Conservation (phyloP, 2,888 invertebrate genomes). For the Anorthoa munda region DNA sequence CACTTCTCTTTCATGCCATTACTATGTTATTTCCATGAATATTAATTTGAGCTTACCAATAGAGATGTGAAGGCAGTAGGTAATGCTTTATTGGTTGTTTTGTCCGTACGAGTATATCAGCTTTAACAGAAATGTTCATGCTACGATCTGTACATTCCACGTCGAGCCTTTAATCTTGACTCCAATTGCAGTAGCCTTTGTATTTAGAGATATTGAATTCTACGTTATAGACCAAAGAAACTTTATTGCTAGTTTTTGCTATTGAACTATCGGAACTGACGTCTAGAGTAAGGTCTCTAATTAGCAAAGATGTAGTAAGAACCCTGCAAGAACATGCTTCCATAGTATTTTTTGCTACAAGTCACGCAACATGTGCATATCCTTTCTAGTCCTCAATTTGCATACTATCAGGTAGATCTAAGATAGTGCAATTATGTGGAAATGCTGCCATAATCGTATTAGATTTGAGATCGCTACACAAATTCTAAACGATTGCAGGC, state of each 20-base stretch:
- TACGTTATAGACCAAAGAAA: background rate
- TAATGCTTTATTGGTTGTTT: constrained; percentile 53
- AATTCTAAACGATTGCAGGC: constrained; percentile 15
- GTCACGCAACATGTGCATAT: constrained; percentile 43
- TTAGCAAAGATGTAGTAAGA: constrained; percentile 41
- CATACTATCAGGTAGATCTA: constrained; percentile 58
- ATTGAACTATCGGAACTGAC: constrained; percentile 11
- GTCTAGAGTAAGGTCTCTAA: constrained; percentile 12
- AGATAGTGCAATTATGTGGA: constrained; percentile 59
- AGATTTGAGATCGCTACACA: constrained; percentile 23
- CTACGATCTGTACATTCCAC: constrained; percentile 26
- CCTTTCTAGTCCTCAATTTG: constrained; percentile 56
- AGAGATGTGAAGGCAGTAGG: constrained; percentile 47
- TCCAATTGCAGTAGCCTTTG: constrained; percentile 46
- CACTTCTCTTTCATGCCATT: constrained; percentile 55
- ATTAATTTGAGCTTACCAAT: constrained; percentile 58
- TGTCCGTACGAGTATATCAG: constrained; percentile 35
- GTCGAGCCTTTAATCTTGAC: constrained; percentile 41
- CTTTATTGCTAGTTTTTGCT: constrained; percentile 17
- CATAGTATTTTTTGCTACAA: constrained; percentile 41
- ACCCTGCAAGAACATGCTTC: constrained; percentile 28
- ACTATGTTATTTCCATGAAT: constrained; percentile 61
- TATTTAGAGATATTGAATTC: constrained; percentile 26
- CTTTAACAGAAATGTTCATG: constrained; percentile 46
- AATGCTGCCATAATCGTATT: constrained; percentile 51